Base-by-base conservation (phyloP, 2,797 vertebrate genomes). In the Ataeniobius toweri region DNA sequence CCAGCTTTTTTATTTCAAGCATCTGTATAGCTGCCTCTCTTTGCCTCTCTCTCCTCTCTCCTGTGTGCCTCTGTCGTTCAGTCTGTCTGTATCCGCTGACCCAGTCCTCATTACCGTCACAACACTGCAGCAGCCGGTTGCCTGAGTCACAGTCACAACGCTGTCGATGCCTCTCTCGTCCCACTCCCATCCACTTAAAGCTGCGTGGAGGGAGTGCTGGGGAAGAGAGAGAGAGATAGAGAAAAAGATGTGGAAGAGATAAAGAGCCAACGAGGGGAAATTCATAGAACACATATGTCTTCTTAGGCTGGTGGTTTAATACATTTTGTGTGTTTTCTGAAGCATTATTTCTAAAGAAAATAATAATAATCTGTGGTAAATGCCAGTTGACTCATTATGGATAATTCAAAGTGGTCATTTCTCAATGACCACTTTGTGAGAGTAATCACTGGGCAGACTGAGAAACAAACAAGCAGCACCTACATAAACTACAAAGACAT, bases 81-180 rank as follows among this genome's bases (percentile, higher is more conserved):
- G 75, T 80, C 85, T 87, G 84, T 86, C 89, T 86, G 39, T 80
- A 71, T 74, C 75, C 85, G 55, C 88, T 89, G 89, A 93, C 92
- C 91, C 91, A 75, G 88, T 90, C 91, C 94, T 95, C 92, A 93
- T 95, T 94, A 94, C 92, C 89, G 91, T 92, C 90, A 90, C 83
- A 89, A 90, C 76, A 89, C 88, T 83, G 90, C 88, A 92, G 92
- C 89, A 90, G 85, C 90, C 83, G 86, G 84, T 83, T 83, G 87
- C 73, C 81, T 88, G 85, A 89, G 89, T 93, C 92, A 90, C 85
- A 86, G 89, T 85, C 89, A 85, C 89, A 85, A 89, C 86, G 89
- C 88, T 91, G 92, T 88, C 70, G 82, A 88, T 91, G 90, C 85
- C 84, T 83, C 71, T 5, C 83, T 83, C 67, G 70, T 85, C 78